Conservation (phyloP, 2,888 invertebrate species). For the Tortrix viridana region DNA sequence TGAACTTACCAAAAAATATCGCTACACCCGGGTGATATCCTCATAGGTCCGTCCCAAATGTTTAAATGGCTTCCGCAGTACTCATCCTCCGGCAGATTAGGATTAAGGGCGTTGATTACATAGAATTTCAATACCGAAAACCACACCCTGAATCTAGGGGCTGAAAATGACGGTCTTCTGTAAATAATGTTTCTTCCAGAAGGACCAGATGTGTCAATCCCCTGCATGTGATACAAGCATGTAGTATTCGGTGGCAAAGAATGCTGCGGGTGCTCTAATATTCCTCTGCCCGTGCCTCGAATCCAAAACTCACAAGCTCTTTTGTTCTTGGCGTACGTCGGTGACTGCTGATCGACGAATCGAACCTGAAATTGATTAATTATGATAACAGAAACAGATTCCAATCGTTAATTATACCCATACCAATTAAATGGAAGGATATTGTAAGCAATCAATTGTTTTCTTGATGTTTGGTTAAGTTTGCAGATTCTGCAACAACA, state of each 20-base stretch:
- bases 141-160: slow-evolving; percentile 92
- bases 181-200: slow-evolving; percentile 82
- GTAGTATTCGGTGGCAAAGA: slow-evolving; percentile 94
- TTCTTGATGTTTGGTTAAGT: slow-evolving; percentile 27
- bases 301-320: slow-evolving; percentile 94
- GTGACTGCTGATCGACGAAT: slow-evolving; percentile 93
- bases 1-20: slow-evolving; percentile 90
- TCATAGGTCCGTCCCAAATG: slow-evolving; percentile 93
- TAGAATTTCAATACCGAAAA: slow-evolving; percentile 94
- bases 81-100: slow-evolving; percentile 88
- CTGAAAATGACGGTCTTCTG: slow-evolving; percentile 84
- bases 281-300: slow-evolving; percentile 90
- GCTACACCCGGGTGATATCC: slow-evolving; percentile 90
- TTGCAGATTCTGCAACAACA: slow-evolving; percentile 11
- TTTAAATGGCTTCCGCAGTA: slow-evolving; percentile 93
- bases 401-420: slow-evolving; percentile 47
- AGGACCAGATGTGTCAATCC: slow-evolving; percentile 85
- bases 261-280: slow-evolving; percentile 92
- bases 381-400: slow-evolving; percentile 52
- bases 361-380: slow-evolving; percentile 86
- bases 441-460: slow-evolving; percentile 42
- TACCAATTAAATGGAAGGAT: slow-evolving; percentile 38
- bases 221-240: slow-evolving; percentile 92
- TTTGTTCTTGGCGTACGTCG: slow-evolving; percentile 93
- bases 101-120: slow-evolving; percentile 86